Conservation (phyloP, 2,888 invertebrate species). For the Scelioninae gen. 2 region DNA sequence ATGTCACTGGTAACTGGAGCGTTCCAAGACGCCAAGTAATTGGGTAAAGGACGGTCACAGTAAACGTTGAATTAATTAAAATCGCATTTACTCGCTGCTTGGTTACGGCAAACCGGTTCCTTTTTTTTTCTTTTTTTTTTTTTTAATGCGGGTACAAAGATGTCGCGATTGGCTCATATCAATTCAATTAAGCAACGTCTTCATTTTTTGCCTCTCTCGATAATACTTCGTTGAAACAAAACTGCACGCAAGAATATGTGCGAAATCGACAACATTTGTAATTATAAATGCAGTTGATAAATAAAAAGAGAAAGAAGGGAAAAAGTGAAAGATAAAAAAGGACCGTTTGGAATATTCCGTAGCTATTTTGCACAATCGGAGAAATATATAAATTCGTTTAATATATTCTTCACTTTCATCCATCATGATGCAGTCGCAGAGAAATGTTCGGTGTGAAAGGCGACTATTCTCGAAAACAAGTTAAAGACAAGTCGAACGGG, state of each 20-base stretch:
- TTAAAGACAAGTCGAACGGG: constrained; percentile 55
- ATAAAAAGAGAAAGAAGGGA: too few species aligned
- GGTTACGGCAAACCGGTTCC: constrained; percentile 40
- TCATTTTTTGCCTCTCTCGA: background rate
- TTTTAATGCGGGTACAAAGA: background rate
- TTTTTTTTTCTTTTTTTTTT: too few species aligned
- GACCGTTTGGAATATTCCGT: too few species aligned
- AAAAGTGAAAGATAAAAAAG: too few species aligned
- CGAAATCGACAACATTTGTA: too few species aligned
- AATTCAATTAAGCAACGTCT: constrained; percentile 35
- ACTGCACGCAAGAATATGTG: too few species aligned
- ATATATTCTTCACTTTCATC: constrained; percentile 55
- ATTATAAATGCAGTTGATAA: too few species aligned
- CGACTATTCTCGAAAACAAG: constrained; percentile 50
- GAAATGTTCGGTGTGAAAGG: constrained; percentile 56
- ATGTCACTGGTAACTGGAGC: constrained; percentile 61
- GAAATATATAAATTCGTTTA: too few species aligned
- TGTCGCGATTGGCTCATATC: constrained; percentile 14
- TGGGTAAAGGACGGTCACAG: constrained; percentile 65
- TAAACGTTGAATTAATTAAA: constrained; percentile 27
- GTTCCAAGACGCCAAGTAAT: constrained; percentile 62
- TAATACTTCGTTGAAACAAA: background rate
- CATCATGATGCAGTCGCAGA: constrained; percentile 50
- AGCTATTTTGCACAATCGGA: too few species aligned
- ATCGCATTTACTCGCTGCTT: constrained; percentile 15